Conservation (phyloP, 2,888 invertebrate species). For the Spodoptera picta region DNA sequence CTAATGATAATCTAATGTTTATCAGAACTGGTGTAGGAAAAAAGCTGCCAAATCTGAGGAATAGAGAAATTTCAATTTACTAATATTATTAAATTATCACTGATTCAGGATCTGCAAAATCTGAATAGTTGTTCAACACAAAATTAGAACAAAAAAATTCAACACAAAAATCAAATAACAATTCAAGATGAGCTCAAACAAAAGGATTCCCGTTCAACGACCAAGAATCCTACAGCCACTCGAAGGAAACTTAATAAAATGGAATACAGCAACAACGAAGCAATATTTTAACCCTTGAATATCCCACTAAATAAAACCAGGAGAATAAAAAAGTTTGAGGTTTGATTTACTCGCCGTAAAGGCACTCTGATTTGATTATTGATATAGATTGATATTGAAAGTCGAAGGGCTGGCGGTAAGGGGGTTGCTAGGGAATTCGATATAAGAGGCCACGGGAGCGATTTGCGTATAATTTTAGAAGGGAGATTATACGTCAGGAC, state of each 20-base stretch:
- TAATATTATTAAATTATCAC: no score
- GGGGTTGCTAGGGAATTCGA: constrained; percentile 29
- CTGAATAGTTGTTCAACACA: no score
- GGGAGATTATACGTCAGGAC: neutral
- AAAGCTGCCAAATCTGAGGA: no score
- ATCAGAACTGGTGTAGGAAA: no score
- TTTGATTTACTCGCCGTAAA: constrained; percentile 58
- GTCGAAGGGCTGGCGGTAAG: constrained; percentile 60
- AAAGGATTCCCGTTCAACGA: no score
- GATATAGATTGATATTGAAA: constrained; percentile 78
- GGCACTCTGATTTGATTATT: constrained; percentile 72
- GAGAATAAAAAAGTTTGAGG: constrained; percentile 61
- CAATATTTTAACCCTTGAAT: constrained; percentile 25
- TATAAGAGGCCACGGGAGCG: constrained; percentile 43
- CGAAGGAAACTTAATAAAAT: no score
- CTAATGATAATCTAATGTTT: neutral
- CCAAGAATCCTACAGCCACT: no score
- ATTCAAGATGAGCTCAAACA: no score
- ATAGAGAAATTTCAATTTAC: no score
- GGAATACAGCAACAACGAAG: neutral
- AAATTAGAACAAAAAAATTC: no score
- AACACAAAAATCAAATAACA: no score
- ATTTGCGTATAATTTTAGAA: neutral
- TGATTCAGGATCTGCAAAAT: no score
- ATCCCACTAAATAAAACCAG: constrained; percentile 27